A percentile compares a stretch with the other conserved stretches of the same genome.
Evolutionary conservation across 2,888 invertebrate genomes (phyloP).

Genomic region (Diarsia rubi): DNA sequence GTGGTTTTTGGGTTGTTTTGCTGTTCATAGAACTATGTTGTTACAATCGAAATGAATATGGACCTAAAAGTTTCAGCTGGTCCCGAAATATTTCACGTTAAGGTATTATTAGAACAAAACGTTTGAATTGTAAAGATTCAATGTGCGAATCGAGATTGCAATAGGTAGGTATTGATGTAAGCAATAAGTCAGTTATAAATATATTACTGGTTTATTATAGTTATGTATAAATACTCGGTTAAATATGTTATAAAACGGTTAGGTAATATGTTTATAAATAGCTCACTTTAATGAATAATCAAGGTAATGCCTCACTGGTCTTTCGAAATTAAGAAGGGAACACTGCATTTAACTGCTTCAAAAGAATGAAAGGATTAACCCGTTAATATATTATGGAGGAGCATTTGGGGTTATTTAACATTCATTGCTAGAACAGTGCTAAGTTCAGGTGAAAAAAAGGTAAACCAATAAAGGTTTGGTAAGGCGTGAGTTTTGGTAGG

Average conservation of each 20-base stretch:
- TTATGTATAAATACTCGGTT: not conserved
- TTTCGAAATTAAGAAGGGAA: constrained; percentile 1
- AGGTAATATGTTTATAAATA: not conserved
- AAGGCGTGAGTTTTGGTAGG: not conserved
- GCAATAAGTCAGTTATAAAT: not conserved
- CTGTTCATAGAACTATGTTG: constrained; percentile 24
- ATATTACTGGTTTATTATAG: not conserved
- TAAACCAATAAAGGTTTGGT: not conserved
- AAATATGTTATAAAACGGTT: not conserved
- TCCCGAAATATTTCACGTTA: constrained; percentile 17
- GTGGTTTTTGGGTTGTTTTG: constrained; percentile 31
- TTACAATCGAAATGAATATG: constrained; percentile 30
- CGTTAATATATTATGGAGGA: not conserved
- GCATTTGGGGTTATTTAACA: not conserved
- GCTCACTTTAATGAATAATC: not conserved
- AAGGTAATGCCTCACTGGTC: not conserved
- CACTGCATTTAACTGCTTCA: not conserved
- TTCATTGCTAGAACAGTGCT: not conserved
- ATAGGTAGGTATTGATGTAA: not conserved
- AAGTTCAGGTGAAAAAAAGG: not conserved
- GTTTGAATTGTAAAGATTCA: not conserved
- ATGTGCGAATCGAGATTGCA: not conserved
- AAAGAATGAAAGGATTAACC: not conserved
- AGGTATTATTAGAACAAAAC: constrained; percentile 2
- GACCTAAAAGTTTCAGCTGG: constrained; percentile 29